phyloP scores from a whole-genome alignment of 1,140 invertebrate genomes.

The Saxidomus purpurata region DNA sequence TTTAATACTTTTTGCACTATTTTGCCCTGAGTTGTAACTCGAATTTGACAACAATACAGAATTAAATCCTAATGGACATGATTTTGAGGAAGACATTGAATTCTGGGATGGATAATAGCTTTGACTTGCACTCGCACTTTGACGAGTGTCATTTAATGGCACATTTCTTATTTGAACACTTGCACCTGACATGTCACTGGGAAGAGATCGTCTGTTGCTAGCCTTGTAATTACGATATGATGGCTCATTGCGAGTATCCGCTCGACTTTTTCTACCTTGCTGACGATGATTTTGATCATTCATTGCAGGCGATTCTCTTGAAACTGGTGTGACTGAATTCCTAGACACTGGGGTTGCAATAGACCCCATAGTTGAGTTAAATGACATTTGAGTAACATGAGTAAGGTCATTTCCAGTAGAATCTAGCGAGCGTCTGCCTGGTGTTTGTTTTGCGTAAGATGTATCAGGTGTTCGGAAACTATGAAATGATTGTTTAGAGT shows the following conservation, averaged over 20 bases:
- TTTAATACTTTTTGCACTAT: conserved; percentile 20
- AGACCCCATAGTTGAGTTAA: conserved; percentile 31
- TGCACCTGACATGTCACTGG: conserved; percentile 35
- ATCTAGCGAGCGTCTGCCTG: conserved; percentile 44
- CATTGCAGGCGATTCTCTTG: conserved; percentile 10
- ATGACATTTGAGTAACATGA: conserved; percentile 38
- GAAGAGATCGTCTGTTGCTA: conserved; percentile 38
- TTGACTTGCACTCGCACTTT: conserved; percentile 12
- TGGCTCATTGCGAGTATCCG: conserved; percentile 56
- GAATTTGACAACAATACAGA: conserved; percentile 52
- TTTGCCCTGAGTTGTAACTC: conserved; percentile 38
- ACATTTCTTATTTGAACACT: conserved; percentile 34
- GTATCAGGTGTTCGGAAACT: conserved; percentile 37
- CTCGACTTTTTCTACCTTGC: conserved; percentile 47
- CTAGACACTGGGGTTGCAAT: conserved; percentile 50
- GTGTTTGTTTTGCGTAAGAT: conserved; percentile 19
- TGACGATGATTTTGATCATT: conserved; percentile 24
- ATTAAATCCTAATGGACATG: conserved; percentile 60
- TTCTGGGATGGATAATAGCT: conserved; percentile 1
- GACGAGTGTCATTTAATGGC: conserved; percentile 50
- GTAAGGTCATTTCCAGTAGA: conserved; percentile 39
- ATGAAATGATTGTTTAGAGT: conserved; percentile 17
- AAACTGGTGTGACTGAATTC: not conserved
- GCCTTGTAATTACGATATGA: conserved; percentile 47
- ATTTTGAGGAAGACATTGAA: conserved; percentile 57